Base-by-base conservation (phyloP, 2,888 invertebrate species). In the Nipponacmea schrenckii region DNA sequence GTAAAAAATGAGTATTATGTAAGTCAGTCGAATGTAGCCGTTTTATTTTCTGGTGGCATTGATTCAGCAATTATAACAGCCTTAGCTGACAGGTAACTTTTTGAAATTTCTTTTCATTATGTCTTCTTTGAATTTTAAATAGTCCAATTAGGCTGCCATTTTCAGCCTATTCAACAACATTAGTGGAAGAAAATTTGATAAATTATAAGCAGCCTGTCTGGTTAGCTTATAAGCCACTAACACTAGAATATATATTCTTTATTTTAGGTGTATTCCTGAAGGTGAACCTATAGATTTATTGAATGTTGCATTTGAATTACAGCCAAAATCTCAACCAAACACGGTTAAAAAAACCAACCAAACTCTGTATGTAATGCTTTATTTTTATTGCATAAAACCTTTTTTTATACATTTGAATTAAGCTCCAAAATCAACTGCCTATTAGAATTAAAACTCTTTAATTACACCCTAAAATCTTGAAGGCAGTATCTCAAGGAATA, bases 1-100 rank as follows among this genome's bases (percentile, higher is more conserved):
- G 66, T 5, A 45, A 39, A 14, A 8, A 39, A 7, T 50, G 20
- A 44, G 44, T 14, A 17, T 20, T 31, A 44, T n/a, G 93, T 93
- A 81, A 77, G 79, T 64, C 93, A 94, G 89, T 90, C 93, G 44
- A 92, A 93, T 85, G 90, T 95, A 46, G 95, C 94, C 63, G 90
- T 99, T 71, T 90, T 97, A 79, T 98, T 98, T 91, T 98, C 98
- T 76, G 99, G 98, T 62, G 98, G 98, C 1, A 91, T 99, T 56
- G 99, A 99, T 90, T 98, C 97, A 74, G 93, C 96, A n/a, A 92
- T 98, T 80, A 89, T 99, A 78, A 94, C 98, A 44, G 91, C 93
- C 65, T 85, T 97, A 65, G 93, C 94, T 10, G 92, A 96, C 86
- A 92, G 92, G 90, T 93, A 91, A 68, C 70, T 63, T 26, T 20